phyloP scores from a whole-genome alignment of 2,888 invertebrate species.

The Brachyopa scutellaris region DNA sequence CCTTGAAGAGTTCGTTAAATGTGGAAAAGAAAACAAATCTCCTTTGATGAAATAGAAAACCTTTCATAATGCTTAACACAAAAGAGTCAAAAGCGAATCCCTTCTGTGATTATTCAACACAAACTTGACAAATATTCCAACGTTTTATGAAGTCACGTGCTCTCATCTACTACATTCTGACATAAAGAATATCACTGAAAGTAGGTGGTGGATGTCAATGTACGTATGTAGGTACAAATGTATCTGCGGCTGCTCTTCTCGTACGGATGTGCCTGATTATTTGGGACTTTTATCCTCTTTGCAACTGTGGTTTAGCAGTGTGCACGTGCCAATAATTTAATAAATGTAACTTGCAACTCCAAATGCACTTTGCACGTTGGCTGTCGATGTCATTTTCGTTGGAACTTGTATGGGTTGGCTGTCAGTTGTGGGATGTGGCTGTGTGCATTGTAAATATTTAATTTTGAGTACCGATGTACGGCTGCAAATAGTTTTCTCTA shows the following conservation, averaged over 20 bases:
- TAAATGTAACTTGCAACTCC: slow-evolving; percentile 57
- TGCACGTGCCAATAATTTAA: slow-evolving; percentile 69
- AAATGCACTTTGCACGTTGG: slow-evolving; percentile 50
- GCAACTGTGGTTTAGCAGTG: slow-evolving; percentile 35
- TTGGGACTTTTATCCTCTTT: slow-evolving; percentile 55
- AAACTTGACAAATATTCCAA: slow-evolving; percentile 30
- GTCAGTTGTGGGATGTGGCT: too few relatives aligned
- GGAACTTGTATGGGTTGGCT: slow-evolving; percentile 50
- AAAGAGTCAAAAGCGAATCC: slow-evolving; percentile 15
- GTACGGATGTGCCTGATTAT: slow-evolving; percentile 53
- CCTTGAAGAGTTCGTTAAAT: neutral
- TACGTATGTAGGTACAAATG: neutral
- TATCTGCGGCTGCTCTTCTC: neutral
- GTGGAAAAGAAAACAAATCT: slow-evolving; percentile 15
- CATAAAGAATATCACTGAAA: slow-evolving; percentile 15
- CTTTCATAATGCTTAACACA: neutral
- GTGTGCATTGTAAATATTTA: slow-evolving; percentile 63
- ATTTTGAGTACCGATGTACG: slow-evolving; percentile 36
- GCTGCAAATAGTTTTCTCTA: slow-evolving; percentile 46
- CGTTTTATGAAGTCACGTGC: slow-evolving; percentile 57
- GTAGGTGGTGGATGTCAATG: slow-evolving; percentile 28
- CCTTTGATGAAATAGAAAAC: neutral
- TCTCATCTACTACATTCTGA: slow-evolving; percentile 38
- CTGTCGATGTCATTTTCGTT: slow-evolving; percentile 58
- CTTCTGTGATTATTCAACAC: slow-evolving; percentile 22